Percentiles rank a stretch among this genome's conserved stretches.
Evolutionary conservation across 2,113 vertebrate species (phyloP).

Genomic region (Neotragus pygmaeus): DNA sequence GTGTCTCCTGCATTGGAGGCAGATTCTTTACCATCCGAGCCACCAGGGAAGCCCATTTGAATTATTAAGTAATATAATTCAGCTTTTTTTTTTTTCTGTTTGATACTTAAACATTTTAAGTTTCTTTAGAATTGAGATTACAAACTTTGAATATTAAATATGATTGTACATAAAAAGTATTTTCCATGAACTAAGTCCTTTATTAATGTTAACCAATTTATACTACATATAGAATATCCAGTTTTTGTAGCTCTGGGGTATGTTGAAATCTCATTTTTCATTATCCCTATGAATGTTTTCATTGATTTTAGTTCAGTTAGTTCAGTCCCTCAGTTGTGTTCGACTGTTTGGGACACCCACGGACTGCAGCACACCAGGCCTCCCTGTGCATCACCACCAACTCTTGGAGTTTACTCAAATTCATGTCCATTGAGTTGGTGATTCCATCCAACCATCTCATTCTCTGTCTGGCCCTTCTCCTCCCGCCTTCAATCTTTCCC

Average conservation of each 20-base stretch:
- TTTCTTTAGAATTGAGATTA: background rate
- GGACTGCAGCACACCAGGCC: background rate
- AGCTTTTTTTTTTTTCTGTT: background rate
- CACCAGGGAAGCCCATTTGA: background rate
- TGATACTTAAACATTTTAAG: background rate
- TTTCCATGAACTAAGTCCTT: background rate
- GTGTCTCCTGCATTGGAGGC: background rate
- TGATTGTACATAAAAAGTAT: background rate
- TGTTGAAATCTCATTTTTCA: background rate
- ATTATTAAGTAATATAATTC: background rate
- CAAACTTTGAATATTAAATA: background rate
- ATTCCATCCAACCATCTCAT: background rate
- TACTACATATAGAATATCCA: background rate
- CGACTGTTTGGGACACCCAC: rapidly evolving
- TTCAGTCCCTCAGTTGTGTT: background rate
- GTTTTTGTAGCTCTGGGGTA: background rate
- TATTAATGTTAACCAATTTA: background rate
- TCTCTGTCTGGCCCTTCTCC: background rate
- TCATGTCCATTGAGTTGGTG: background rate
- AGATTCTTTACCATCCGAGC: background rate
- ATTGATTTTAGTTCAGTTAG: background rate
- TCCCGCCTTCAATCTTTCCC: background rate
- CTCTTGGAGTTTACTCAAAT: background rate
- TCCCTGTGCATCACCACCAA: background rate
- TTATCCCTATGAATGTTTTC: background rate